phyloP scores from a whole-genome alignment of 2,888 invertebrate species.

The Eupithecia insigniata region DNA sequence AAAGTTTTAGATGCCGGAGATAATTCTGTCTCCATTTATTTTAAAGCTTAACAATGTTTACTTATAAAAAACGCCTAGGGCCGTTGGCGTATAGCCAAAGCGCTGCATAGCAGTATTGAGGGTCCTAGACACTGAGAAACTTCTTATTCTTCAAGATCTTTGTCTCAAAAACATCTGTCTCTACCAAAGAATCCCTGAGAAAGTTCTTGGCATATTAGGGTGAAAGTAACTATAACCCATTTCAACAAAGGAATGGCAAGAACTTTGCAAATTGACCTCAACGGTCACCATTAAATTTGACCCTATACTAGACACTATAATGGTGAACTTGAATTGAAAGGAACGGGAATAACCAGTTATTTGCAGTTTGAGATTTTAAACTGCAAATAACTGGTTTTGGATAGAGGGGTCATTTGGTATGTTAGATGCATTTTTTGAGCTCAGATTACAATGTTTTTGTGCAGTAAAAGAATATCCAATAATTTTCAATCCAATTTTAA shows the following conservation, averaged over 20 bases:
- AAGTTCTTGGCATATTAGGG: conserved; percentile 8
- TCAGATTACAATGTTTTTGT: background rate
- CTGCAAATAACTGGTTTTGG: no score
- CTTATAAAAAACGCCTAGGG: conserved; percentile 4
- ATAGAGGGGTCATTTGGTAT: background rate
- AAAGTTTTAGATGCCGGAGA: background rate
- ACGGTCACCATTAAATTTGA: background rate
- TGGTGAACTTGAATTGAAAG: conserved; percentile 27
- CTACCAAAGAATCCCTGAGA: conserved; percentile 4
- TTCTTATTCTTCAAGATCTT: background rate
- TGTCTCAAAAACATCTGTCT: conserved; percentile 8
- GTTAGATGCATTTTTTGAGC: background rate
- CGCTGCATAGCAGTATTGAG: conserved; percentile 24
- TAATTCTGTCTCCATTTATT: background rate
- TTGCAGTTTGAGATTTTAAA: background rate
- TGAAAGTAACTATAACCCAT: conserved; percentile 13
- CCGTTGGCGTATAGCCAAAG: conserved; percentile 28
- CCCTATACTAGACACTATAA: conserved; percentile 9
- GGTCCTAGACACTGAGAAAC: conserved; percentile 14
- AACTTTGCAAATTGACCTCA: conserved; percentile 10
- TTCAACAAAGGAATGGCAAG: conserved; percentile 9
- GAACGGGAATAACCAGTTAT: conserved; percentile 4
- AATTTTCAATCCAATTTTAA: background rate
- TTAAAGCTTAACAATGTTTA: background rate
- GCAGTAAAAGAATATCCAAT: background rate